Evolutionary conservation across 2,888 invertebrate species (phyloP), one percentile per base, ranked within the genome.

Genomic region (Antitype chi): DNA sequence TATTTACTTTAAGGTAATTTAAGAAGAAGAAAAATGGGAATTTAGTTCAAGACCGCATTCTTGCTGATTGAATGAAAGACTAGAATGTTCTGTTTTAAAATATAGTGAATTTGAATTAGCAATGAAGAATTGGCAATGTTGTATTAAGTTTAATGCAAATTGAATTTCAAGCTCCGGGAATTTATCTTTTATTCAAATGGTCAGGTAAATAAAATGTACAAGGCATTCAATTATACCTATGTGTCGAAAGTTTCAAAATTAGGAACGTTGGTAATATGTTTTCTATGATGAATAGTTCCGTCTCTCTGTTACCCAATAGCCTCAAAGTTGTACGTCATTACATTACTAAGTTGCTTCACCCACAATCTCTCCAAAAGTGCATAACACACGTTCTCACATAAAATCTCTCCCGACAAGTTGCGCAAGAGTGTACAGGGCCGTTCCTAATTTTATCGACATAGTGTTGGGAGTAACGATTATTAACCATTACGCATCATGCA

Each of bases 371-470:
- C 81, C 79, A 75, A 84, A 87, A 88, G 87, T 90, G 86, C 88
- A 85, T 87, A 81, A 87, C 83, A 85, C 84, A 76, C 80, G 82
- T 85, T 87, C 88, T 82, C 81, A 81, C 86, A 84, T 78, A 86
- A 86, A 84, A 91, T 87, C 87, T 90, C 89, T 92, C 87, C 80
- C 87, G 85, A 81, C 76, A 71, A 72, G 86, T 94, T 94, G 92
- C 90, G 91, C 90, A 94, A 94, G 85, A 90, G 86, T 83, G 85
- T 74, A 82, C 82, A 77, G 81, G 71, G 84, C 82, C 90, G 88
- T 89, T 89, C 90, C 91, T 92, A 92, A 92, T 93, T 93, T 93
- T 94, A 94, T 94, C 93, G 94, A 92, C 85, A 86, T 89, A 89
- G 89, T 92, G 91, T 90, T 91, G 89, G 90, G 88, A 91, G 89